Evolutionary conservation across 2,888 invertebrate genomes (phyloP).

Genomic region (Lysandra coridon): DNA sequence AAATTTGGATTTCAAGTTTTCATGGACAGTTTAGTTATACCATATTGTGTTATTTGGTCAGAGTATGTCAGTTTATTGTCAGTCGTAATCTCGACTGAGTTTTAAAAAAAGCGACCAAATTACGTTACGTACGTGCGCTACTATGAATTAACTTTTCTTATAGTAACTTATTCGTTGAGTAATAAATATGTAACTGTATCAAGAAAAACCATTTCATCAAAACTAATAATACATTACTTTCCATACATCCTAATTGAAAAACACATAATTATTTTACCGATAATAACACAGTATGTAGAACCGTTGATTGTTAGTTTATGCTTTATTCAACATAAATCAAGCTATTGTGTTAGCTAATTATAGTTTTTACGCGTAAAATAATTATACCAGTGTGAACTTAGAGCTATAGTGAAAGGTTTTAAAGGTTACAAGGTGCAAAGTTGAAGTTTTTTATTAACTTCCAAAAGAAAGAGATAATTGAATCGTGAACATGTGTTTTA

Average conservation of each 20-base stretch:
- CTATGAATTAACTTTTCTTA: no score
- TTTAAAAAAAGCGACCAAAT: no score
- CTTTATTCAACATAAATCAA: not conserved
- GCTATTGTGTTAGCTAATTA: conserved; percentile 19
- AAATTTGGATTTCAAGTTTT: no score
- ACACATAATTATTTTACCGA: not conserved
- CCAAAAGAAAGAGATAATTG: not conserved
- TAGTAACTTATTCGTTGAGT: no score
- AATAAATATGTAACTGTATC: no score
- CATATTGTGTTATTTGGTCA: no score
- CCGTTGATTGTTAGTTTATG: not conserved
- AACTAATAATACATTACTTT: not conserved
- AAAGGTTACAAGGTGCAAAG: conserved; percentile 3
- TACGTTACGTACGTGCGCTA: no score
- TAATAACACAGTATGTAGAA: not conserved
- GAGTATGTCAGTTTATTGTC: no score
- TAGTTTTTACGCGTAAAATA: not conserved
- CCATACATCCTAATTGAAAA: not conserved
- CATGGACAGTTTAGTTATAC: no score
- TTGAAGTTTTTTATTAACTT: not conserved
- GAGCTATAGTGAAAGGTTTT: conserved; percentile 16
- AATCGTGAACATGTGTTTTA: not conserved
- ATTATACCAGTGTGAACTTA: conserved; percentile 1
- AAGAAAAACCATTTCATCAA: not conserved
- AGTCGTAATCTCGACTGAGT: no score